Base-by-base conservation (phyloP, 2,797 vertebrate species). In the Erethizon dorsatum region DNA sequence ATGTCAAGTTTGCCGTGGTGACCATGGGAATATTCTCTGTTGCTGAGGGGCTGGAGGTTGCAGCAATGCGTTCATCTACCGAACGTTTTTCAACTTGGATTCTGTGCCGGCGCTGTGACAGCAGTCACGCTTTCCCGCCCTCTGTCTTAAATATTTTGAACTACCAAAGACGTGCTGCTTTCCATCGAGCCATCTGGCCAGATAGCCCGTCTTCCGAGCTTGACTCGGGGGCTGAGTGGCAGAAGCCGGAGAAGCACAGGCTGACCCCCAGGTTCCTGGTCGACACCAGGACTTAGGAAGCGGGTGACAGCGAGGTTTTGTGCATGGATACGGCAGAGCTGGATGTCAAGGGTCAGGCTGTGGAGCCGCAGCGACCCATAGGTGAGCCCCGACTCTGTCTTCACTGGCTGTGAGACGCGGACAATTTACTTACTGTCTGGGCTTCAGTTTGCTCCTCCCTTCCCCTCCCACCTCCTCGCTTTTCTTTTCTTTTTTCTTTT, bases 101-200 rank as follows among this genome's bases (percentile, higher is more conserved):
- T 56, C 88, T 56, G 50, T 4, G 41, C n/a, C 56, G 83, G 45
- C 28, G 45, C 47, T 0, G 4, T 26, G 17, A 57, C 2, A 28
- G 63, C 33, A 63, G 77, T 77, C 78, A 63, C 33, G 20, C 37
- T 45, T 24, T 41, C 37, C 10, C 2, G 10, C 26, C 84, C 37
- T 78, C 88, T 59, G 24, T 59, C 91, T 73, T 80, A 78, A 77
- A 54, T 87, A 71, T 71, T 77, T 96, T 80, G 83, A 85, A 71
- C 33, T 88, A 82, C 54, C 61, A 73, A 96, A 78, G 69, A 52
- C 61, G 56, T 10, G 9, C 31, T 41, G 77, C 65, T 96, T 82
- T 88, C 79, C 75, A 75, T 75, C 31, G 65, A 12, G 52, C 12
- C 67, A 77, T 37, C 57, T 59, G 31, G 9, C 89, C 52, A 67